phyloP scores from a whole-genome alignment of 1,140 invertebrate species.

The Lethocerus indicus region DNA sequence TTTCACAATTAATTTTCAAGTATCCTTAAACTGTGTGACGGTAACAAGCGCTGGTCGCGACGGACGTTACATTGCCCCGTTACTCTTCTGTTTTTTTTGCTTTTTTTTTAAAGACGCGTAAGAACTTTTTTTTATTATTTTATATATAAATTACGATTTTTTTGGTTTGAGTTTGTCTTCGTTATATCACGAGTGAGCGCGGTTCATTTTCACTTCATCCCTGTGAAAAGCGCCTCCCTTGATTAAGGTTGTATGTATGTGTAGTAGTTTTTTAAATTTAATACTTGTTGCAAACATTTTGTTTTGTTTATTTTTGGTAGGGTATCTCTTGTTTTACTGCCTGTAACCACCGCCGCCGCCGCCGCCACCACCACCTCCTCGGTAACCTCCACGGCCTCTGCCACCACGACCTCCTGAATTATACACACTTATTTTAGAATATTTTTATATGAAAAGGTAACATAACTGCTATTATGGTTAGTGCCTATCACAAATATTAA shows the following conservation, averaged over 20 bases:
- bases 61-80: not conserved
- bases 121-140: not conserved
- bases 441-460: too few relatives aligned
- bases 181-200: too few relatives aligned
- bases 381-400: not conserved
- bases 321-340: slow-evolving; percentile 1
- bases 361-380: not conserved
- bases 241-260: not conserved
- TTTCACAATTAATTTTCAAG: too few relatives aligned
- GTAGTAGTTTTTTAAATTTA: not conserved
- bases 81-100: not conserved
- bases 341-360: slow-evolving; percentile 6
- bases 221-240: slow-evolving; percentile 10
- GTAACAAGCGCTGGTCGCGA: too few relatives aligned
- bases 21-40: too few relatives aligned
- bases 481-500: too few relatives aligned
- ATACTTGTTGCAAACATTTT: not conserved
- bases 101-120: not conserved
- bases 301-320: not conserved
- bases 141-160: not conserved
- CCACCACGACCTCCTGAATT: not conserved
- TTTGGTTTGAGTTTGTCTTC: slow-evolving; percentile 3
- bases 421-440: too few relatives aligned
- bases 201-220: slow-evolving; percentile 11
- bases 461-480: too few relatives aligned